Evolutionary conservation across 1,140 invertebrate species (phyloP).

Genomic region (Carposina sasakii): DNA sequence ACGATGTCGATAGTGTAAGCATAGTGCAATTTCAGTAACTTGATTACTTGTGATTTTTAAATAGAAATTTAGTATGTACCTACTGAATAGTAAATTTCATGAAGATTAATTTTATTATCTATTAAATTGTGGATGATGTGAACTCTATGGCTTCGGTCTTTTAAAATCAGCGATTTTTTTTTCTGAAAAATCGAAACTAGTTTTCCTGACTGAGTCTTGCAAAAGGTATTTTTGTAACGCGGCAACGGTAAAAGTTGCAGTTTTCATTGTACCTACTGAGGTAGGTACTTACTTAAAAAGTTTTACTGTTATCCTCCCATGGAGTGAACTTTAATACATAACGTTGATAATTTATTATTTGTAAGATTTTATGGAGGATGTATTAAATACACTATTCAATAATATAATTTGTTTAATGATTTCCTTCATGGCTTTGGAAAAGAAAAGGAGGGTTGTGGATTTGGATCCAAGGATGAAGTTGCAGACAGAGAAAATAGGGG

Average conservation of each 20-base stretch:
- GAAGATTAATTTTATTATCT: background rate
- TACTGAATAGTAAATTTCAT: background rate
- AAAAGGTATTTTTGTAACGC: conserved; percentile 60
- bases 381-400: too few relatives aligned
- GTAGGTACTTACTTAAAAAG: conserved; percentile 7
- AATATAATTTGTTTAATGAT: too few relatives aligned
- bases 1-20: conserved; percentile 30
- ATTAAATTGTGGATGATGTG: background rate
- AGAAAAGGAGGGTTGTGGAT: too few relatives aligned
- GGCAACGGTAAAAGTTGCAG: conserved; percentile 16
- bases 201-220: conserved; percentile 41
- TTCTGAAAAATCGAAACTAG: background rate
- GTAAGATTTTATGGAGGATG: too few relatives aligned
- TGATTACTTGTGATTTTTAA: background rate
- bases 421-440: too few relatives aligned
- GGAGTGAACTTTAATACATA: conserved; percentile 26
- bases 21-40: background rate
- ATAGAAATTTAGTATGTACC: conserved; percentile 3
- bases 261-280: conserved; percentile 5
- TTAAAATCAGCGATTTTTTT: background rate
- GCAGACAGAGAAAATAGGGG: too few relatives aligned
- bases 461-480: too few relatives aligned
- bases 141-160: background rate
- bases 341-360: too few relatives aligned
- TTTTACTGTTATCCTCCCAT: conserved; percentile 38